phyloP scores from a whole-genome alignment of 2,888 invertebrate genomes.

The Acholoe squamosa region DNA sequence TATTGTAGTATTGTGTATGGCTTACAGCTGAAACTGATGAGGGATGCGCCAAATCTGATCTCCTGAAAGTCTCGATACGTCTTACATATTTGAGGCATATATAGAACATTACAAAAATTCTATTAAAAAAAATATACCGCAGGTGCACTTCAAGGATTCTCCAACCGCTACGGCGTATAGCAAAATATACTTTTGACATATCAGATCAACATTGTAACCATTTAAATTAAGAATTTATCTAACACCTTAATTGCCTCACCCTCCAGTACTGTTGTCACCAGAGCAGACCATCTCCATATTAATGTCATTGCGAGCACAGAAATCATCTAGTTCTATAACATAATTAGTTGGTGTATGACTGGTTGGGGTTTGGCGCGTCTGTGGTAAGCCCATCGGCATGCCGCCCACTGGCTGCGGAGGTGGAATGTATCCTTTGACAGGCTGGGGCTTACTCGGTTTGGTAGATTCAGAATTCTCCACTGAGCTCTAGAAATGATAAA shows the following conservation, averaged over 20 bases:
- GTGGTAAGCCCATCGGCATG: background rate
- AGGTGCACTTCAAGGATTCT: too few relatives aligned
- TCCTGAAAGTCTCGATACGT: too few relatives aligned
- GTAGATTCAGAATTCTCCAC: background rate
- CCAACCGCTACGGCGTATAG: too few relatives aligned
- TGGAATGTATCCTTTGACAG: background rate
- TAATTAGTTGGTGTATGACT: background rate
- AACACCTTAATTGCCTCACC: background rate
- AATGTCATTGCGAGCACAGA: background rate
- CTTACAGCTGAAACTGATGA: too few relatives aligned
- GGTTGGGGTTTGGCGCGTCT: background rate
- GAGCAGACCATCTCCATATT: background rate
- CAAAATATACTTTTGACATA: background rate
- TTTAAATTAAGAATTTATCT: background rate
- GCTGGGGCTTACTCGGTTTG: constrained; percentile 2
- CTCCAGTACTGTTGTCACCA: background rate
- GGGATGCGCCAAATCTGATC: too few relatives aligned
- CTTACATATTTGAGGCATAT: too few relatives aligned
- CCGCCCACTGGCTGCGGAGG: background rate
- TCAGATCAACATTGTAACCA: background rate
- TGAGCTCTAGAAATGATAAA: background rate
- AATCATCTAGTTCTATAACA: background rate
- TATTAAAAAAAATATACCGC: too few relatives aligned
- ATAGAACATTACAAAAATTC: too few relatives aligned
- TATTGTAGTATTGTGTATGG: too few relatives aligned